Evolutionary conservation across 1,140 invertebrate genomes (phyloP).

Genomic region (Drosophila kanapiae): DNA sequence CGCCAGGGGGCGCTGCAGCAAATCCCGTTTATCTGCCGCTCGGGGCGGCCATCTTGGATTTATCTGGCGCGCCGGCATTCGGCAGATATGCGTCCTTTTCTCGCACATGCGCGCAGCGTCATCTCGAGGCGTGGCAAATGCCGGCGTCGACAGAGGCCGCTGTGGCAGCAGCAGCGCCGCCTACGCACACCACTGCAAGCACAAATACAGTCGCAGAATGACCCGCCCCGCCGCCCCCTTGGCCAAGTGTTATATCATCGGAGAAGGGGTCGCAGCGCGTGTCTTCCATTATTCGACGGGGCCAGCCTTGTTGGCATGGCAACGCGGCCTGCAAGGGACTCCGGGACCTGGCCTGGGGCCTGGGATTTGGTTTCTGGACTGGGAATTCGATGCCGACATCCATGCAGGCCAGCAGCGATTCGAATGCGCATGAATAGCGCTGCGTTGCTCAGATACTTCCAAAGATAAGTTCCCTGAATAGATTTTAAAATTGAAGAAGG

Average conservation of each 20-base stretch:
- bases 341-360: background rate
- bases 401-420: slow-evolving; percentile 2
- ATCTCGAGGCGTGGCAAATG: slow-evolving; percentile 66
- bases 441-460: background rate
- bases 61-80: slow-evolving; percentile 60
- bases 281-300: slow-evolving; percentile 63
- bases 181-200: slow-evolving; percentile 63
- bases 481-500: slow-evolving; percentile 6
- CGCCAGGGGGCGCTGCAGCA: slow-evolving; percentile 39
- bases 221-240: background rate
- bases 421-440: slow-evolving; percentile 21
- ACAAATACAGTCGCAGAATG: slow-evolving; percentile 51
- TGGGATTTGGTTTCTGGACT: slow-evolving; percentile 10
- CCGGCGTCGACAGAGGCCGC: slow-evolving; percentile 38
- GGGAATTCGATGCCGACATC: slow-evolving; percentile 9
- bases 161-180: slow-evolving; percentile 38
- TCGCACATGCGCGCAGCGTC: slow-evolving; percentile 68
- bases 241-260: background rate
- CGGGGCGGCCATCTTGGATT: slow-evolving; percentile 72
- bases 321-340: slow-evolving; percentile 15
- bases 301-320: slow-evolving; percentile 44
- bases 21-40: slow-evolving; percentile 54
- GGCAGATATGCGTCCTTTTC: slow-evolving; percentile 69
- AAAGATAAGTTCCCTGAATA: background rate
- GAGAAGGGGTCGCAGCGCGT: slow-evolving; percentile 48